A percentile compares a stretch with the other conserved stretches of the same genome.
Evolutionary conservation across 92 coral and sea anemone species (phyloP).

Genomic region (Porites lobata): DNA sequence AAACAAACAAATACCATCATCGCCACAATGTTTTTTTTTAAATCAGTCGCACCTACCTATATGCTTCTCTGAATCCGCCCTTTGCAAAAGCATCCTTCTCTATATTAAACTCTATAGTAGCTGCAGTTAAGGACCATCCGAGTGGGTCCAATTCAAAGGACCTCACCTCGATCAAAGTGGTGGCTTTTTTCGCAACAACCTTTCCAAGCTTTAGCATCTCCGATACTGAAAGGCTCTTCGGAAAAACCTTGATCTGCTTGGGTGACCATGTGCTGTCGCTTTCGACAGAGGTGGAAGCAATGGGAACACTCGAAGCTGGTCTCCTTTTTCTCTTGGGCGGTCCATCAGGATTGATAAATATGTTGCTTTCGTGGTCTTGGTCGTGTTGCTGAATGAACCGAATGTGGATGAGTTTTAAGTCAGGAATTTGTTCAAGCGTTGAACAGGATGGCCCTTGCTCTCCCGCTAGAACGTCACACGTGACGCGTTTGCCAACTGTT

Average conservation of each 20-base stretch:
- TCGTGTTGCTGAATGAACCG: conserved; percentile 15
- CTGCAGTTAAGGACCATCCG: conserved; percentile 40
- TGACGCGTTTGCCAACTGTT: conserved; percentile 40
- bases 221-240: conserved; percentile 61
- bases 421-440: conserved; percentile 37
- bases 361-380: background rate
- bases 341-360: background rate
- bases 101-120: conserved; percentile 41
- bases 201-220: conserved; percentile 68
- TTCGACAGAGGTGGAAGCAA: background rate
- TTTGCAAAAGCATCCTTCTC: conserved; percentile 51
- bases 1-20: conserved; percentile 1
- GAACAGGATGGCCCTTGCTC: conserved; percentile 57
- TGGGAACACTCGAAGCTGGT: conserved; percentile 11
- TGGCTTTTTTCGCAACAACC: conserved; percentile 35
- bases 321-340: background rate
- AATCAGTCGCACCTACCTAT: background rate
- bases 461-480: conserved; percentile 38
- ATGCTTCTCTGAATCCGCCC: conserved; percentile 48
- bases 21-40: background rate
- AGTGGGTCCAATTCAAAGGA: conserved; percentile 44
- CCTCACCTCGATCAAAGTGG: conserved; percentile 41
- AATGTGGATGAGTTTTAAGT: conserved; percentile 25
- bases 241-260: conserved; percentile 35
- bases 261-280: conserved; percentile 2